Evolutionary conservation across 1,140 invertebrate species (phyloP).

Genomic region (Acyrthosiphon pisum): DNA sequence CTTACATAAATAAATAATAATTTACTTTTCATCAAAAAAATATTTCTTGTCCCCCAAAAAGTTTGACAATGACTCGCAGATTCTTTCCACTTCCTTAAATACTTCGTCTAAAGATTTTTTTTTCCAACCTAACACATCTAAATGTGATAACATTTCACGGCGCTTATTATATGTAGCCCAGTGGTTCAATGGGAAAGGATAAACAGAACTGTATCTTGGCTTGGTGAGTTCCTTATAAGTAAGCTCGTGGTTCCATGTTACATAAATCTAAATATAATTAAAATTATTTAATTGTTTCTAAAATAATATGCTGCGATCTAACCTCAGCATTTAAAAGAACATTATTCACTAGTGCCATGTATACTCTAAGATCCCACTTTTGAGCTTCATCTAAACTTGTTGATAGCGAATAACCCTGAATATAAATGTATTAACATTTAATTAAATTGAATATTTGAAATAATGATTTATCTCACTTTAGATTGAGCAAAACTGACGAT

Average conservation of each 20-base stretch:
- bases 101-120: constrained; percentile 68
- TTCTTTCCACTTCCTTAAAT: constrained; percentile 79
- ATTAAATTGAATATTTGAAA: neutral
- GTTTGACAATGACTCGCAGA: constrained; percentile 84
- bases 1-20: constrained; percentile 22
- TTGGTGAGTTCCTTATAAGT: constrained; percentile 85
- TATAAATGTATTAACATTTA: neutral
- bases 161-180: constrained; percentile 83
- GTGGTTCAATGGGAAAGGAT: constrained; percentile 90
- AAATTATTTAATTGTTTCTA: constrained; percentile 26
- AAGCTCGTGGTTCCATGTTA: constrained; percentile 83
- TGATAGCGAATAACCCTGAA: constrained; percentile 68
- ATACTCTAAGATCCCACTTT: constrained; percentile 92
- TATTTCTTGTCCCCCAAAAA: constrained; percentile 79
- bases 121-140: constrained; percentile 83
- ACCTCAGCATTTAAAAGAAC: constrained; percentile 86
- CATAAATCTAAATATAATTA: constrained; percentile 71
- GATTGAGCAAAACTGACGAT: constrained; percentile 87
- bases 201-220: constrained; percentile 83
- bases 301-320: constrained; percentile 57
- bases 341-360: constrained; percentile 87
- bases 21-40: constrained; percentile 73
- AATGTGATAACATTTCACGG: constrained; percentile 72
- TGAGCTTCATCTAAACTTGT: constrained; percentile 74
- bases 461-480: constrained; percentile 68